Evolutionary conservation across 1,140 invertebrate species (phyloP), one percentile per base, ranked within the genome.

Genomic region (Amyelois transitella): DNA sequence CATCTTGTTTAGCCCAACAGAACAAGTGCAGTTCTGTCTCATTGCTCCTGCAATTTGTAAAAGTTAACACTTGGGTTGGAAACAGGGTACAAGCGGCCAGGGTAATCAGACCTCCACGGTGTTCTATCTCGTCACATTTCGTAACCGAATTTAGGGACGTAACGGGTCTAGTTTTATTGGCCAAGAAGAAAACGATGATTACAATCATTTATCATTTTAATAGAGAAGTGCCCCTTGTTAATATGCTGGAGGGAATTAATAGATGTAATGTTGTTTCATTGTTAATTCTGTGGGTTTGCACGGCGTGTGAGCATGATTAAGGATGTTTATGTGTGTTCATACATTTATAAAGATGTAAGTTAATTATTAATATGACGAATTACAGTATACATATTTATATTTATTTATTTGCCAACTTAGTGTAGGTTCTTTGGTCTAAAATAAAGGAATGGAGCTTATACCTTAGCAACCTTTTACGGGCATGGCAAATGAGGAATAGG

Each of bases 131-230:
- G 49, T 43, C 20, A 19, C 18, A 18, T 48, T 49, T 53, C 17
- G 18, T 43, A 52, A 24, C 38, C 50, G 20, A 51, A 25, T 20
- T 25, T 38, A 44, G 54, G 55, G 47, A 58, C 52, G 47, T 55
- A 48, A 45, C 10, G 64, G 76, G 18, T 66, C 73, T 55, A 44
- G 18, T 28, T 53, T 62, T 0, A 55, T 3, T 75, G 68, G 80
- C 59, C 58, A 55, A 51, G 60, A 62, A 71, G 66, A 65, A 51
- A 79, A 81, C 70, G 69, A 81, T 83, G 76, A 83, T 83, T 81
- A 73, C 69, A 70, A 72, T 68, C 73, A 83, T 83, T 81, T 81
- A 81, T 83, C 78, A 83, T 83, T 83, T 83, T 83, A 84, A 84
- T 83, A 81, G 75, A 70, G 62, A 55, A 66, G 59, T 68, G 69